Base-by-base conservation (phyloP, 2,113 vertebrate genomes). In the Ceuthmochares aereus region DNA sequence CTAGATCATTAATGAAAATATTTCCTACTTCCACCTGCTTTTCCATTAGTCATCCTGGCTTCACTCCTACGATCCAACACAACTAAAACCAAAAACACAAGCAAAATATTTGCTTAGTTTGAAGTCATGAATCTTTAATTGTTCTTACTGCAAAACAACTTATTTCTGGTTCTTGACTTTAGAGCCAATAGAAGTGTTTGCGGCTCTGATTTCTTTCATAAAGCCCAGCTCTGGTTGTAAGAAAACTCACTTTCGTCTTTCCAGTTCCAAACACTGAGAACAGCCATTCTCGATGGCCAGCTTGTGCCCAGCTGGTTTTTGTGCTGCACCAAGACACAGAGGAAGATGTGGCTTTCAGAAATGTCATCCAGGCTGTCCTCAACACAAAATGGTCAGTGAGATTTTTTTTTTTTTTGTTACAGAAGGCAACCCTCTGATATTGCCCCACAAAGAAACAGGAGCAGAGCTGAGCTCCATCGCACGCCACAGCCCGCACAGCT, bases 21-120 rank as follows among this genome's bases (percentile, higher is more conserved):
- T 95, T 95, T 95, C 52, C 9, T 0, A 52, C 56, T 90, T 95
- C 27, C 83, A 95, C 37, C 60, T 90, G 76, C 79, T 72, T 78
- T 96, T 89, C 80, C 89, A 92, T 92, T 86, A 96, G 72, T 92
- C 94, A 93, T 55, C 54, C 73, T 90, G 83, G 86, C 86, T 92
- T 95, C 84, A 66, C n/a, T 97, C 83, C 66, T 56, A 26, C 6
- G 0, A 90, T 69, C 36, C 75, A 88, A 90, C 66, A 97, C 29
- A 92, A 81, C 16, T 29, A 90, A 86, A 74, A 67, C 32, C 58
- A 58, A 90, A 92, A 93, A 47, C 37, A 90, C 13, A 36, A 37
- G 40, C 36, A 88, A 90, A 96, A 88, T 60, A 90, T 86, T 92
- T 83, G 76, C 73, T 87, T 43, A 70, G 51, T n/a, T 47, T 78